Evolutionary conservation across 2,888 invertebrate genomes (phyloP), one percentile per base, ranked within the genome.

Genomic region (Tanypteryx hageni): DNA sequence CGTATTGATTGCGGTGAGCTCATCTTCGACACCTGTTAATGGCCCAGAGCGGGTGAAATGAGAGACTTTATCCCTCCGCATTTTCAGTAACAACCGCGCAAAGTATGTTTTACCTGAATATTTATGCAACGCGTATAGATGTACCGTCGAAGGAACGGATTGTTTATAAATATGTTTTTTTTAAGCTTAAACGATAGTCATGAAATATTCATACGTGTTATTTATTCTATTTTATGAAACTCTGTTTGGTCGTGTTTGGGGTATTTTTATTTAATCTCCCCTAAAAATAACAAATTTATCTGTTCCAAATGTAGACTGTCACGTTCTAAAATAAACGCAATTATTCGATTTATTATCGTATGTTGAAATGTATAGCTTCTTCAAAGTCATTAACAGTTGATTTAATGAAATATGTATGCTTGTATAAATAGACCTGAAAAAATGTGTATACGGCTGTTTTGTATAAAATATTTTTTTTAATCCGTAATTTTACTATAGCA

Each of bases 21-120:
- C 76, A 76, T 76, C 76, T 76, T 76, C 76, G 76, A 76, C 76
- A 76, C 76, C 76, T 76, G 76, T 76, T 76, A 76, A 76, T 76
- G 76, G 22, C 76, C 76, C 27, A 76, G 22, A 76, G 27, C 22
- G 27, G 76, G 22, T 22, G 76, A 76, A 76, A 76, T 27, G 22
- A 27, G 76, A 76, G 76, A 76, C 27, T 76, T 76, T 27, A 27
- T 76, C 76, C 76, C 18, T 11, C 0, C 11, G 27, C 22, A 76
- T 76, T 76, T 27, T 76, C 76, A 11, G 76, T 76, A 76, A 76
- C 22, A 76, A 76, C 13, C 13, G 76, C 27, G 76, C 76, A 18
- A 27, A 76, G 76, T 76, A 27, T 27, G 76, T 76, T 22, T 44
- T 22, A 22, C 76, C 27, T 27, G 76, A 9, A 27, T 76, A 76